Evolutionary conservation across 2,113 vertebrate species (phyloP), one percentile per base, ranked within the genome.

Genomic region (Meriones unguiculatus): DNA sequence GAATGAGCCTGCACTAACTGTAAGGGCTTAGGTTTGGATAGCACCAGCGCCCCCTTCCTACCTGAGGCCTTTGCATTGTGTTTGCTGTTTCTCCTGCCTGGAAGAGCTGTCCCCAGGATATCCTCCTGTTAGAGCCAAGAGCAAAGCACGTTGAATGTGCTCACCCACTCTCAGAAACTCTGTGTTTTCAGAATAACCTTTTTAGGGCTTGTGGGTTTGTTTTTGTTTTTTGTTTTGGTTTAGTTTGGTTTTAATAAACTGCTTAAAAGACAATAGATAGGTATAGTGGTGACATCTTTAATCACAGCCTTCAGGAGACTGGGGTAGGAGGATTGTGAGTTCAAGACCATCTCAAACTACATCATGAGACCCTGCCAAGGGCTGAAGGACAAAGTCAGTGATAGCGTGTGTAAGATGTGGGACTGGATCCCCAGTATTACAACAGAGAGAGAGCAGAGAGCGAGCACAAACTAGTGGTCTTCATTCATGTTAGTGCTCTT

Each of bases 31-130:
- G 50, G 75, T 82, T 87, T 22, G 25, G 52, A 46, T 17, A 76
- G 50, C 80, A 87, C 69, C 80, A 25, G 6, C 38, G 75, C 11
- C 59, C 82, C 57, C 32, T 0, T 59, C 20, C 38, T 75, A 50
- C 52, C 22, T 87, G 54, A 59, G 50, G n/a, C 12, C 5, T 90
- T 70, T 28, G 25, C 69, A 30, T 91, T 73, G 17, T 69, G 41
- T 13, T 89, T 85, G 35, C 25, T 28, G 0, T 86, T 91, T 93
- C 59, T 92, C 75, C 69, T 96, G 28, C 86, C 69, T 90, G 22
- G n/a, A 73, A 73, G 24, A 92, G 50, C 38, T 28, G 62, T 87
- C 75, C 28, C 69, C 54, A 87, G 90, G 14, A 50, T 82, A 9
- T n/a, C 75, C 72, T 88, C 84, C 41, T 38, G n/a, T 91, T 69